Evolutionary conservation across 2,113 vertebrate genomes (phyloP), one percentile per base, ranked within the genome.

Genomic region (Erythrocercus mccallii): DNA sequence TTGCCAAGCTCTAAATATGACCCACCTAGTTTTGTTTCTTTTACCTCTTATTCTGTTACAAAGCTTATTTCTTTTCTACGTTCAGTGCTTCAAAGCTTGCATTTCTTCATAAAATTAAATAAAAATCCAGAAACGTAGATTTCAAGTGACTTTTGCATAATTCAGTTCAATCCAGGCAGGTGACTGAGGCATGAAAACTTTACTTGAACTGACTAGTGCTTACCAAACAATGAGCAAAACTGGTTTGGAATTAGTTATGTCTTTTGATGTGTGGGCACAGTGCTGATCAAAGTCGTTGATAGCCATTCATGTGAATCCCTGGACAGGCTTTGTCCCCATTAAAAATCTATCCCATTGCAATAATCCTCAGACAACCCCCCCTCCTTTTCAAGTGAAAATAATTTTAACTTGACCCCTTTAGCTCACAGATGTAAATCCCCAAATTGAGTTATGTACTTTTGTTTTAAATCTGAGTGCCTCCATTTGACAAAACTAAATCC

Each of bases 221-320:
- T 91, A 54, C 82, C 77, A 86, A 85, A 94, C 77, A 92, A 92
- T 85, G 78, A 82, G 42, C 4, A 10, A 48, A 87, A 95, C 45
- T 47, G 40, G 30, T 77, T 38, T 91, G 50, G 66, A 81, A 65
- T 10, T 5, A 87, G 84, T 73, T 53, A 5, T 42, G 76, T 28
- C 94, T 94, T 95, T 96, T 96, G 95, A 96, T 89, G 94, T 97
- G 74, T 70, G 91, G 53, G 31, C 87, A 4, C 15, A 76, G 50
- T 20, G 27, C 66, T 96, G 96, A 97, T 96, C 93, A 97, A 97
- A 96, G 95, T 80, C 42, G 5, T 35, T 58, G 66, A 69, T 54
- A 91, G 88, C 72, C 12, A 4, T 81, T 92, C 88, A 78, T 91
- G 60, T 7, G 30, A 94, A 73, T 95, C 95, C 93, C 91, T 82